These are phyloP conservation scores for Tenodera sinensis DNA, from an alignment of 2,888 invertebrate genomes.

Conservation along the genomic window DNA sequence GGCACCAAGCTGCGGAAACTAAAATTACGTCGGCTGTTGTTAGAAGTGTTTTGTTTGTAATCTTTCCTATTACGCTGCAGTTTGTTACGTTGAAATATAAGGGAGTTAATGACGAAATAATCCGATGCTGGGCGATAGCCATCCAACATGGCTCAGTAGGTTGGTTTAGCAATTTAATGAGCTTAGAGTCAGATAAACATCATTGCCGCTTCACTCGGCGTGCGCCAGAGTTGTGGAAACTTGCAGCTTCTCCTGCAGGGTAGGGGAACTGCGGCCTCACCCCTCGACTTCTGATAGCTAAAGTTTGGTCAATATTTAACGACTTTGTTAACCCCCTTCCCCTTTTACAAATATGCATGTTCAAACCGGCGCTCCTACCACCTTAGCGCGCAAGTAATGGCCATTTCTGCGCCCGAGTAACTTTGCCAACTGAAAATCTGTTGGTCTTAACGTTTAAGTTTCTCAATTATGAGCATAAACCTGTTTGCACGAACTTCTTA, in stretches of 20 bases:
- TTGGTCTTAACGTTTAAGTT: not conserved
- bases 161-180: slow-evolving; percentile 16
- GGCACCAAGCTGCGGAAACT: not conserved
- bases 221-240: slow-evolving; percentile 5
- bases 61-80: not conserved
- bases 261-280: not conserved
- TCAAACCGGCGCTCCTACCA: not conserved
- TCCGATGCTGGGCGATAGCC: not conserved
- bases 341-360: not conserved
- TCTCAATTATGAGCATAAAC: not conserved
- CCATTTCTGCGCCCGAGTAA: not conserved
- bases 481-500: not conserved
- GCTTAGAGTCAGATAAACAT: slow-evolving; percentile 15
- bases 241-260: not conserved
- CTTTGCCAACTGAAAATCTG: not conserved
- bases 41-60: not conserved
- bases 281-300: not conserved
- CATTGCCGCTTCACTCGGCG: slow-evolving; percentile 6
- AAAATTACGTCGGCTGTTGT: not conserved
- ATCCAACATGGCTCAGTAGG: not conserved
- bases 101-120: slow-evolving; percentile 3
- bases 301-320: slow-evolving; percentile 14
- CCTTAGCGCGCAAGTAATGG: not conserved
- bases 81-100: not conserved
- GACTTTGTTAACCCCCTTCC: not conserved